These are phyloP conservation scores for Drosophila chauvacae DNA, from an alignment of 1,140 invertebrate genomes.

Conservation along the genomic window DNA sequence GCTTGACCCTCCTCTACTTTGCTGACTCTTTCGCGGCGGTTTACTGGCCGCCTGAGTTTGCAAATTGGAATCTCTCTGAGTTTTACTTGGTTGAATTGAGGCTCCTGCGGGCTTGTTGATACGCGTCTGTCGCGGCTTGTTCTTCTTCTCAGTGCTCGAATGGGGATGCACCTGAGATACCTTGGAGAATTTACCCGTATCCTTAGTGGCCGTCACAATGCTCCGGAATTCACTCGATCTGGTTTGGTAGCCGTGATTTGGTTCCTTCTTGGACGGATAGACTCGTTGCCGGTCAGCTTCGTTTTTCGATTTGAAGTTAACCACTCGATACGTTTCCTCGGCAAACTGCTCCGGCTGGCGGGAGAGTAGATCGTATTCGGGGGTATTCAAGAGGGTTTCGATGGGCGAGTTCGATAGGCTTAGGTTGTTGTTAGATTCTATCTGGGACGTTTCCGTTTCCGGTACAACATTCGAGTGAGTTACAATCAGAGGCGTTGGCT, in stretches of 20 bases:
- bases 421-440: conserved; percentile 14
- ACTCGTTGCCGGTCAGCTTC: conserved; percentile 50
- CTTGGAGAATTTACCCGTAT: conserved; percentile 49
- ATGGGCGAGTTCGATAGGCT: conserved; percentile 54
- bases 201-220: conserved; percentile 36
- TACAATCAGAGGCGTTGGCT: conserved; percentile 57
- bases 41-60: conserved; percentile 42
- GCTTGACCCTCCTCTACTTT: conserved; percentile 30
- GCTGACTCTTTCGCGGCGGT: conserved; percentile 50
- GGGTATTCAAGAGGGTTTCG: conserved; percentile 84
- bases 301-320: conserved; percentile 85
- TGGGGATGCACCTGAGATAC: conserved; percentile 32
- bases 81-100: conserved; percentile 48
- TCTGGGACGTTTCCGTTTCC: conserved; percentile 37
- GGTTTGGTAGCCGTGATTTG: conserved; percentile 62
- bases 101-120: conserved; percentile 61
- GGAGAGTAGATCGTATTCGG: conserved; percentile 93
- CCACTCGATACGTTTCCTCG: conserved; percentile 90
- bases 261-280: conserved; percentile 56
- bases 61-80: conserved; percentile 35
- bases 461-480: conserved; percentile 33
- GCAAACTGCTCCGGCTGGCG: conserved; percentile 92
- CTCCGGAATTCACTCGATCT: conserved; percentile 50
- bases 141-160: conserved; percentile 51
- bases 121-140: conserved; percentile 53